Base-by-base conservation (phyloP, 2,113 vertebrate genomes). In the cattle (Bos taurus) region DNA sequence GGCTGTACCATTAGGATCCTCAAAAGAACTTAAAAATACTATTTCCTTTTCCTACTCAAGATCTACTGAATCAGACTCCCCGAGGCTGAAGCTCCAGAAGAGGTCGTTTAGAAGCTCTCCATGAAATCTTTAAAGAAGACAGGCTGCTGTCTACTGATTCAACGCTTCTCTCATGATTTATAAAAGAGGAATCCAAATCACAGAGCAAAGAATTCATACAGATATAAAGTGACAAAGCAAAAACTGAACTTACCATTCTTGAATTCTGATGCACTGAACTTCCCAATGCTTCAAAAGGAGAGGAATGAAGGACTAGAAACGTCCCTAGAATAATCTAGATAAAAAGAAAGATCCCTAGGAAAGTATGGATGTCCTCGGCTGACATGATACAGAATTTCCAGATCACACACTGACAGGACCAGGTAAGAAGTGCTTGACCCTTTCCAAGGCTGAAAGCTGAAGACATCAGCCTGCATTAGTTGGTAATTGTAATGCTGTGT, bases 101-200 rank as follows among this genome's bases (percentile, higher is more conserved):
- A 19, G 21, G 11, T 60, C n/a, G 7, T 74, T 92, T n/a, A 57
- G 95, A 89, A 97, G 33, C 40, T 84, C 19, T 91, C 40, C 10
- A 21, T 26, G 62, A 40, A 81, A 78, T 40, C 12, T 77, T 88
- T 36, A 43, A 60, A 74, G 40, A 85, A 91, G 57, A 7, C 81
- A 83, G 19, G 33, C 46, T 13, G 5, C 5, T 52, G 7, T 17
- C 88, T 83, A 23, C 81, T 36, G 60, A 74, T 48, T 80, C 12
- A 60, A 52, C 16, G 7, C 7, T 36, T n/a, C 48, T 84, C 43
- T 94, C 28, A 48, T 36, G 30, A 36, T 57, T 71, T n/a, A 46
- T 3, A 28, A 25, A 17, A 88, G 25, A 86, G 26, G 74, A 95
- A 86, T 30, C 23, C 13, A 40, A 60, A 54, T 57, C 17, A 50